A percentile compares a stretch with the other conserved stretches of the same genome.
Evolutionary conservation across 35 echinoderm and acorn worm species (phyloP).

Genomic region (Ptychodera flava): DNA sequence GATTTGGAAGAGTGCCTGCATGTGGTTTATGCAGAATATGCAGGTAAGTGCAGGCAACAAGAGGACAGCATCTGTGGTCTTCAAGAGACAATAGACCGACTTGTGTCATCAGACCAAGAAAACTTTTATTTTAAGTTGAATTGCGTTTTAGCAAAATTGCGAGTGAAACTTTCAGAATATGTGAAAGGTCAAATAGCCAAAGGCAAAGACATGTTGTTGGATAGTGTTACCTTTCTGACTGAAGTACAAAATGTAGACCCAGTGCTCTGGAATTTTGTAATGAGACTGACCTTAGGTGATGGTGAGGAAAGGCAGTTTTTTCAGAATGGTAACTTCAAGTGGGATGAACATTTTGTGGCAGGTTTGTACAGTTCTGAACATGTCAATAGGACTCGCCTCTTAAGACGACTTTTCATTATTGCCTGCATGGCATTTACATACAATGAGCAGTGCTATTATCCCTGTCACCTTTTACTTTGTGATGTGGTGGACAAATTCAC

Average conservation of each 20-base stretch:
- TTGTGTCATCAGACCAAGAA: not conserved
- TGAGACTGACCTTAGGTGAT: not conserved
- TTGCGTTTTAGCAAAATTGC: not conserved
- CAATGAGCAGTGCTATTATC: too few species aligned
- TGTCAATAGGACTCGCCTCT: too few species aligned
- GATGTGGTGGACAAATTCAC: too few species aligned
- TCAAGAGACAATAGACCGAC: not conserved
- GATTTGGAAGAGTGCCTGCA: not conserved
- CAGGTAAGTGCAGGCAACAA: not conserved
- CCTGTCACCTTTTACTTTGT: too few species aligned
- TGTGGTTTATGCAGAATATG: not conserved
- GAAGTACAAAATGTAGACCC: not conserved
- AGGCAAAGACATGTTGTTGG: not conserved
- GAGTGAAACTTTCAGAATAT: not conserved
- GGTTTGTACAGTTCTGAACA: too few species aligned
- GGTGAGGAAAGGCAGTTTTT: too few species aligned
- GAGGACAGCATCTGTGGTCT: not conserved
- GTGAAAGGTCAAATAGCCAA: not conserved
- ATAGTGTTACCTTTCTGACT: not conserved
- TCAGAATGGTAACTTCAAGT: too few species aligned
- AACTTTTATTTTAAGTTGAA: not conserved
- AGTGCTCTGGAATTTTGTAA: not conserved
- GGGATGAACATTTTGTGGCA: too few species aligned
- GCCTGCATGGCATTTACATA: too few species aligned
- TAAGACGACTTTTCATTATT: too few species aligned